phyloP scores from a whole-genome alignment of 2,888 invertebrate species.

The Antitype chi region DNA sequence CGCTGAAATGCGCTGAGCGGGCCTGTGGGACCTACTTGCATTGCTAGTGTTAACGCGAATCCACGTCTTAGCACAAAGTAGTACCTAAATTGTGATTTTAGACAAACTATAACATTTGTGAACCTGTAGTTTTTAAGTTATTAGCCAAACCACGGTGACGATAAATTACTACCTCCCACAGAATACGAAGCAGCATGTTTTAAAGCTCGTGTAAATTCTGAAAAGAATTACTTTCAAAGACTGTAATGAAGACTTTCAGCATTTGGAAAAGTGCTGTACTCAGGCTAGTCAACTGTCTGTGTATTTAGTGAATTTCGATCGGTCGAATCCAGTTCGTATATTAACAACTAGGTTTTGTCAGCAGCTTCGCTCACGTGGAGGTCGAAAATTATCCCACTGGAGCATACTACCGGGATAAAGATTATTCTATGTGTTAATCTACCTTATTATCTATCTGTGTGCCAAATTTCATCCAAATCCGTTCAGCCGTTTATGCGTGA shows the following conservation, averaged over 20 bases:
- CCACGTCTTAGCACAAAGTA: neutral
- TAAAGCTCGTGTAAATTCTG: neutral
- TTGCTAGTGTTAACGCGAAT: slow-evolving; percentile 28
- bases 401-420: no score
- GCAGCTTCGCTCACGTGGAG: no score
- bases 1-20: slow-evolving; percentile 8
- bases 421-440: no score
- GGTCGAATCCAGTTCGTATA: neutral
- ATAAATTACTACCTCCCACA: neutral
- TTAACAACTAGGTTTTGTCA: no score
- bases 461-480: no score
- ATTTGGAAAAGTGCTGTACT: neutral
- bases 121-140: neutral
- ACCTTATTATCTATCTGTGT: no score
- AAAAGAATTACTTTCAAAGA: neutral
- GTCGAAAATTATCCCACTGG: no score
- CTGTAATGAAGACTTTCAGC: neutral
- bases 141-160: neutral
- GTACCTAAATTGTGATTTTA: neutral
- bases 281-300: neutral
- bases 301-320: neutral
- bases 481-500: no score
- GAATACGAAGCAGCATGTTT: neutral
- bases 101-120: neutral
- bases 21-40: slow-evolving; percentile 46